Conservation (phyloP, 2,888 invertebrate genomes). For the Cabera pusaria region DNA sequence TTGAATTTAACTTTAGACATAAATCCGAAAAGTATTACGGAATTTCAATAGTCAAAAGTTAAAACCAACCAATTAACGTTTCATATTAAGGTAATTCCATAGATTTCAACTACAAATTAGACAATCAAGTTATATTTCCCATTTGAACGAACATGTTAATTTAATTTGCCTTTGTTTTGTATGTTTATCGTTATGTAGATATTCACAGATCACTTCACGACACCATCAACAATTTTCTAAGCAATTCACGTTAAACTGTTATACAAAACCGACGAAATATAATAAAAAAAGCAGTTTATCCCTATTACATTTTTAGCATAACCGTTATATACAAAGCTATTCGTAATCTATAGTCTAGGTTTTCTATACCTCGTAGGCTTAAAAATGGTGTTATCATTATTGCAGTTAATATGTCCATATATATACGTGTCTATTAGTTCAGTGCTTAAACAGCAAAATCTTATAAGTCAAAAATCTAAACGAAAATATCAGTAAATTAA, state of each 20-base stretch:
- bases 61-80: no score
- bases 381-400: slow-evolving; percentile 16
- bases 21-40: no score
- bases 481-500: slow-evolving; percentile 59
- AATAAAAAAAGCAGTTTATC: slow-evolving; percentile 47
- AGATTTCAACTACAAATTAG: no score
- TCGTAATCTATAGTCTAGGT: slow-evolving; percentile 34
- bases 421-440: slow-evolving; percentile 2
- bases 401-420: slow-evolving; percentile 9
- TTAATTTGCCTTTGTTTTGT: background rate
- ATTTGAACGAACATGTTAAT: no score
- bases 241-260: slow-evolving; percentile 40
- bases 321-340: slow-evolving; percentile 60
- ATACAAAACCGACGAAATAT: slow-evolving; percentile 39
- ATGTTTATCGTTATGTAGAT: slow-evolving; percentile 29
- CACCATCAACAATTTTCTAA: slow-evolving; percentile 41
- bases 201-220: slow-evolving; percentile 43
- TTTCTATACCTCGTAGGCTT: slow-evolving; percentile 11
- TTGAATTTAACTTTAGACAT: no score
- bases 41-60: no score
- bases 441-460: slow-evolving; percentile 11
- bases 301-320: slow-evolving; percentile 45
- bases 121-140: no score
- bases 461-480: slow-evolving; percentile 53
- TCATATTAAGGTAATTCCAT: no score